phyloP scores from a whole-genome alignment of 2,797 vertebrate species.

The Macropodus opercularis region DNA sequence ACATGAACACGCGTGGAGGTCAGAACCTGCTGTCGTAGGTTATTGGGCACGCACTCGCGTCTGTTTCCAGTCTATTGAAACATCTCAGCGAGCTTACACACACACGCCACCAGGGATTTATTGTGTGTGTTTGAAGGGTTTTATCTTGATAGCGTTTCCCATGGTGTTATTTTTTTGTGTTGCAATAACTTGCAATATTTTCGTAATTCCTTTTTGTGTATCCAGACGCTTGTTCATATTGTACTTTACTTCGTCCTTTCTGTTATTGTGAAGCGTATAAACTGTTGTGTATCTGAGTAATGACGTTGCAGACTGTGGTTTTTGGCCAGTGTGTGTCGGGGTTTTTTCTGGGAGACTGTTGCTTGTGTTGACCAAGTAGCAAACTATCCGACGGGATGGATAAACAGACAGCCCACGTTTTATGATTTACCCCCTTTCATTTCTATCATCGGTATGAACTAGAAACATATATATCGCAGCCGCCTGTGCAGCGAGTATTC shows the following conservation, averaged over 20 bases:
- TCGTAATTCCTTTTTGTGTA: constrained; percentile 36
- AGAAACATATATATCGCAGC: too few species aligned
- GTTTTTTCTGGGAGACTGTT: constrained; percentile 73
- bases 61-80: constrained; percentile 60
- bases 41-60: constrained; percentile 28
- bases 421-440: constrained; percentile 14
- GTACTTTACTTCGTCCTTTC: constrained; percentile 23
- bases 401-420: constrained; percentile 26
- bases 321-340: constrained; percentile 45
- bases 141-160: constrained; percentile 45
- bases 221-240: constrained; percentile 25
- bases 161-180: constrained; percentile 40
- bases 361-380: constrained; percentile 72
- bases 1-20: constrained; percentile 45
- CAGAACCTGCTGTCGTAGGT: constrained; percentile 46
- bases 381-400: constrained; percentile 30
- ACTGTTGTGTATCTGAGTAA: constrained; percentile 34
- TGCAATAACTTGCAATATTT: constrained; percentile 64
- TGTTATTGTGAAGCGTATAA: constrained; percentile 21
- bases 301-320: constrained; percentile 42
- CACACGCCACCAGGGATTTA: constrained; percentile 48
- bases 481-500: constrained; percentile 21
- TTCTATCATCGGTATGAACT: constrained; percentile 26
- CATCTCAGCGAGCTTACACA: constrained; percentile 62
- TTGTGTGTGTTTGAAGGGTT: constrained; percentile 48